Evolutionary conservation across 2,113 vertebrate genomes (phyloP).

Genomic region (Pseudorectes ferrugineus): DNA sequence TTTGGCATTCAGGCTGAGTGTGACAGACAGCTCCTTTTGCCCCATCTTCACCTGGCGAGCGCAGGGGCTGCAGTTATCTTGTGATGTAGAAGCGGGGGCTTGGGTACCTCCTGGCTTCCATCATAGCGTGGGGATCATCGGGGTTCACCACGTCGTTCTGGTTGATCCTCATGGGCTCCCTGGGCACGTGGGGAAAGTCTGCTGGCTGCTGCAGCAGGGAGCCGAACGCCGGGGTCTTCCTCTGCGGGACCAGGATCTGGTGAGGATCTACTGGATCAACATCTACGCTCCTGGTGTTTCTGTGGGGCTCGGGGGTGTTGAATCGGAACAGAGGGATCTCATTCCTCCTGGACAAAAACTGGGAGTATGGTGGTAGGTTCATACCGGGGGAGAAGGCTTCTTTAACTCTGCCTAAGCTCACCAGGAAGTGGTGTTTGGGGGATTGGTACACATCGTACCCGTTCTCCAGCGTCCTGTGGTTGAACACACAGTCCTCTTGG

Average conservation of each 20-base stretch:
- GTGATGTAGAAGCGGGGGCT: constrained; percentile 59
- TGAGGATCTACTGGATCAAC: constrained; percentile 76
- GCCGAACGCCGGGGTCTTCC: neutral
- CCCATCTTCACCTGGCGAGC: neutral
- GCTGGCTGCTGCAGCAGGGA: neutral
- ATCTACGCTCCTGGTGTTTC: constrained; percentile 75
- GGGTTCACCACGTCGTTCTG: constrained; percentile 67
- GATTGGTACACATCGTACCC: constrained; percentile 76
- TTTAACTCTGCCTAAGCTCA: constrained; percentile 86
- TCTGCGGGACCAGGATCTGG: constrained; percentile 37
- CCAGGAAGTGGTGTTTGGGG: constrained; percentile 62
- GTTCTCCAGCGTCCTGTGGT: constrained; percentile 86
- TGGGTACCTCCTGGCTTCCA: constrained; percentile 56
- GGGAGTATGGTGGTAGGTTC: constrained; percentile 85
- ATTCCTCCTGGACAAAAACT: constrained; percentile 83
- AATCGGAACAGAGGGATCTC: constrained; percentile 85
- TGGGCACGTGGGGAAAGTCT: constrained; percentile 42
- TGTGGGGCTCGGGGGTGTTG: constrained; percentile 64
- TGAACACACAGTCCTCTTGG: constrained; percentile 82
- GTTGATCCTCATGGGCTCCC: constrained; percentile 71
- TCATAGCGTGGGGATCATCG: constrained; percentile 75
- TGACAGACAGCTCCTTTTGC: neutral
- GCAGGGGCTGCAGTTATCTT: fast-evolving
- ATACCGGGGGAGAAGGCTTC: constrained; percentile 73
- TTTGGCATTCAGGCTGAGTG: neutral